Evolutionary conservation across 1,140 invertebrate genomes (phyloP).

Genomic region (Eubasilissa regina): DNA sequence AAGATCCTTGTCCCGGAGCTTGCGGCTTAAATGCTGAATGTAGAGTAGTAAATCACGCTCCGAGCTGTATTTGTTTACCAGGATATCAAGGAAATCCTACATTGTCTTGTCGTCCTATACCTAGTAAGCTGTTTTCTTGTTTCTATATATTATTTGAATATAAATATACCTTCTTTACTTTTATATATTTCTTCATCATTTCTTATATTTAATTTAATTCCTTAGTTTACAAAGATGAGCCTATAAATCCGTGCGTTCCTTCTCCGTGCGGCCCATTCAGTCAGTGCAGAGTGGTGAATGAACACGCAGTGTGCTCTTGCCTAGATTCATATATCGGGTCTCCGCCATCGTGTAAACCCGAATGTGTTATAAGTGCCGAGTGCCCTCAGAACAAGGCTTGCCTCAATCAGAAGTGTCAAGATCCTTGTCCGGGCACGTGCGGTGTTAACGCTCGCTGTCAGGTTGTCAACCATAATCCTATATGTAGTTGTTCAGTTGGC

Average conservation of each 20-base stretch:
- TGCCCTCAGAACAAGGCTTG: conserved; percentile 81
- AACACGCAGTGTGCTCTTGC: conserved; percentile 82
- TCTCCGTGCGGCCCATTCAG: conserved; percentile 83
- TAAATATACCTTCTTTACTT: conserved; percentile 37
- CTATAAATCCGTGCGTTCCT: conserved; percentile 76
- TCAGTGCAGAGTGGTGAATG: conserved; percentile 77
- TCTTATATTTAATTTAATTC: conserved; percentile 57
- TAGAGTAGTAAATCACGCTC: conserved; percentile 79
- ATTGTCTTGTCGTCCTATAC: conserved; percentile 70
- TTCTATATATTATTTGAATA: conserved; percentile 34
- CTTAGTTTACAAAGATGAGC: conserved; percentile 68
- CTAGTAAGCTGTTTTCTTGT: conserved; percentile 59
- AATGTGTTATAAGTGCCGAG: conserved; percentile 84
- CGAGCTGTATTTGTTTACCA: conserved; percentile 78
- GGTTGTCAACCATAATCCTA: conserved; percentile 84
- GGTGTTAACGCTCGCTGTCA: conserved; percentile 82
- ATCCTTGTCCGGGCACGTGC: conserved; percentile 82
- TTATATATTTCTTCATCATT: conserved; percentile 59
- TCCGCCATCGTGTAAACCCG: conserved; percentile 81
- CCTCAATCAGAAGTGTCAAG: conserved; percentile 80
- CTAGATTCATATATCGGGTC: conserved; percentile 78
- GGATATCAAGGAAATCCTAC: conserved; percentile 85
- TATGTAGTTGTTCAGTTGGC: conserved; percentile 81
- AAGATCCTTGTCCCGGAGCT: conserved; percentile 77
- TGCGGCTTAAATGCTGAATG: conserved; percentile 81